phyloP scores from a whole-genome alignment of 1,140 invertebrate species.

The Drosophila aff. region DNA sequence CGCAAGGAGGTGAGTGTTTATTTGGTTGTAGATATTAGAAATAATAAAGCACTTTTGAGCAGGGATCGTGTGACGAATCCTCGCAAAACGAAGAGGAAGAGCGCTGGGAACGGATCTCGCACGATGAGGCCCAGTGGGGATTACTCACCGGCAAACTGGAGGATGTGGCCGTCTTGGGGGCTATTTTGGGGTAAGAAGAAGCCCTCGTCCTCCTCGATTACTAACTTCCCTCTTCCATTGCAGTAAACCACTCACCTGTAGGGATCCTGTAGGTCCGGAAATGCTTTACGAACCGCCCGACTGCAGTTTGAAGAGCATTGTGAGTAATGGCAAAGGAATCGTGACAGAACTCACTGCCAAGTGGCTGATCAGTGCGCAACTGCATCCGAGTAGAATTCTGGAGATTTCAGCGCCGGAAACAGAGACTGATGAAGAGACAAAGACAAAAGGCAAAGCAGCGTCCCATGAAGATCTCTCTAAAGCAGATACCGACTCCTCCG shows the following conservation, averaged over 20 bases:
- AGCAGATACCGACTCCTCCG: conserved; percentile 19
- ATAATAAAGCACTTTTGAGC: background rate
- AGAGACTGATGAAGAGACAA: conserved; percentile 43
- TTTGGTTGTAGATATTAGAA: background rate
- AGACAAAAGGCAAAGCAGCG: conserved; percentile 11
- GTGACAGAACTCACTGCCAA: conserved; percentile 93
- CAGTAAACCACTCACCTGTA: conserved; percentile 63
- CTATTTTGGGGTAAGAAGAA: conserved; percentile 86
- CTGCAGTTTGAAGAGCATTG: conserved; percentile 90
- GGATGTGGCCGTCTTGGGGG: conserved; percentile 92
- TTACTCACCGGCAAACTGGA: conserved; percentile 94
- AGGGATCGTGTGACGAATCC: conserved; percentile 85
- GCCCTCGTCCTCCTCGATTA: too few relatives aligned
- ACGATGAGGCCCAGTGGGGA: conserved; percentile 94
- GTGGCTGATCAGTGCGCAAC: conserved; percentile 90
- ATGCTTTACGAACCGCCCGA: conserved; percentile 87
- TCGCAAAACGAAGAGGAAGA: conserved; percentile 85
- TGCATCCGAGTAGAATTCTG: conserved; percentile 87
- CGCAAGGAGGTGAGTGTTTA: conserved; percentile 51
- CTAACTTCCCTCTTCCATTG: background rate
- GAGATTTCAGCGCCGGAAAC: conserved; percentile 65
- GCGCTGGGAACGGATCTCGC: conserved; percentile 93
- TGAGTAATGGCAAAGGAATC: conserved; percentile 93
- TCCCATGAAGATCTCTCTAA: background rate
- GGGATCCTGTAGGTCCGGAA: conserved; percentile 84